phyloP scores from a whole-genome alignment of 2,797 vertebrate species.

The Enteromius mattozi region DNA sequence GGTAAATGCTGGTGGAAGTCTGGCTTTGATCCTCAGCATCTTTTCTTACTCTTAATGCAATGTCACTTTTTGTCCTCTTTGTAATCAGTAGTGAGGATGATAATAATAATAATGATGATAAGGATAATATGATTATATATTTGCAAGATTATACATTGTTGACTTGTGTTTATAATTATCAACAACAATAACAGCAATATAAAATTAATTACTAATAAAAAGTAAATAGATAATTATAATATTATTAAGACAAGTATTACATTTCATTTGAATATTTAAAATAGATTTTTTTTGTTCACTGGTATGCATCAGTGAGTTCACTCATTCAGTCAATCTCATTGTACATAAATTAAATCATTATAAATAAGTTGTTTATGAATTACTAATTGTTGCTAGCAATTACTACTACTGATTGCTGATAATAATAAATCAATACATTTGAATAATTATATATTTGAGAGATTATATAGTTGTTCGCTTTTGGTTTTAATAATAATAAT shows the following conservation, averaged over 20 bases:
- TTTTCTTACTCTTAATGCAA: too few relatives aligned
- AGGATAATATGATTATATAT: neutral
- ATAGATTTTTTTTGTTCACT: neutral
- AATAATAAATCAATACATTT: too few relatives aligned
- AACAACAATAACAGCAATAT: neutral
- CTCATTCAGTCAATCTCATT: too few relatives aligned
- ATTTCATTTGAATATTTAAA: neutral
- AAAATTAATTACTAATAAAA: neutral
- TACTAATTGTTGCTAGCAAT: neutral
- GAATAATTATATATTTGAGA: too few relatives aligned
- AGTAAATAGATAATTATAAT: neutral
- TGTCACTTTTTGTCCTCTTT: too few relatives aligned
- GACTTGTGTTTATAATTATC: neutral
- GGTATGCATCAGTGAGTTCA: too few relatives aligned
- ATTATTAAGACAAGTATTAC: neutral
- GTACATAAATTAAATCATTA: too few relatives aligned
- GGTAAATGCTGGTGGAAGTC: neutral
- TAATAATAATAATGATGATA: too few relatives aligned
- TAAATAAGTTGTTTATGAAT: too few relatives aligned
- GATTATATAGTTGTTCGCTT: too few relatives aligned
- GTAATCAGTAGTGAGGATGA: neutral
- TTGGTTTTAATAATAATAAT: too few relatives aligned
- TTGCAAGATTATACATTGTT: neutral
- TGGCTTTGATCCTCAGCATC: neutral
- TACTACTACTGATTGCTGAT: too few relatives aligned